phyloP scores from a whole-genome alignment of 1,140 invertebrate species.

The Telenomus remus region DNA sequence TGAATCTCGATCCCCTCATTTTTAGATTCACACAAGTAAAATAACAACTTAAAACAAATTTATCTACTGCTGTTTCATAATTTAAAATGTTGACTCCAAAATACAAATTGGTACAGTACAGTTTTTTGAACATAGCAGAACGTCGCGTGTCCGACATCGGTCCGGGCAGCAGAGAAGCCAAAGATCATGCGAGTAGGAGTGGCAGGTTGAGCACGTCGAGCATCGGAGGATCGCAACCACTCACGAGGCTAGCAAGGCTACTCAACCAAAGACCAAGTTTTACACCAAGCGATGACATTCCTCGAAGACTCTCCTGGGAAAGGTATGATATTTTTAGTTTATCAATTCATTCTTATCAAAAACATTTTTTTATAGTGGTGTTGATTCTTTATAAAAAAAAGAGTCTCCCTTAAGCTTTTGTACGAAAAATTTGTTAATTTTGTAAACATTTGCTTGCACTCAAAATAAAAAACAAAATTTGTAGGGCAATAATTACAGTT shows the following conservation, averaged over 20 bases:
- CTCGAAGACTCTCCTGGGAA: constrained; percentile 85
- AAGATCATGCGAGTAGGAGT: constrained; percentile 61
- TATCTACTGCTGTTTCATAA: too few species aligned
- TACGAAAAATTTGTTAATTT: too few species aligned
- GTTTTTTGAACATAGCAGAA: constrained; percentile 59
- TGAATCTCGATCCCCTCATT: too few species aligned
- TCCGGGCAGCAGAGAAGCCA: constrained; percentile 60
- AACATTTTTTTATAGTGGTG: neutral
- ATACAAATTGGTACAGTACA: constrained; percentile 18
- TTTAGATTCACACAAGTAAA: too few species aligned
- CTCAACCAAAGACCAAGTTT: constrained; percentile 79
- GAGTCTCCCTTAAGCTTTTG: too few species aligned
- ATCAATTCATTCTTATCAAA: constrained; percentile 8
- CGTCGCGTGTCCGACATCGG: constrained; percentile 71
- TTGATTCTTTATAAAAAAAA: neutral
- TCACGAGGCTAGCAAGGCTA: constrained; percentile 81
- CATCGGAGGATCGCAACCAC: constrained; percentile 72
- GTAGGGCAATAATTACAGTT: too few species aligned
- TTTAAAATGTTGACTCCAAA: neutral
- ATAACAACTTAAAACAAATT: too few species aligned
- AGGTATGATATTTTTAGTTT: constrained; percentile 62
- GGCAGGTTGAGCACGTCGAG: constrained; percentile 66
- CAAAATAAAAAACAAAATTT: too few species aligned
- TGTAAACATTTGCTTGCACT: too few species aligned
- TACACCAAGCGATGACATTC: constrained; percentile 74